Conservation (phyloP, 2,888 invertebrate genomes). For the Drosophila maculinotata region DNA sequence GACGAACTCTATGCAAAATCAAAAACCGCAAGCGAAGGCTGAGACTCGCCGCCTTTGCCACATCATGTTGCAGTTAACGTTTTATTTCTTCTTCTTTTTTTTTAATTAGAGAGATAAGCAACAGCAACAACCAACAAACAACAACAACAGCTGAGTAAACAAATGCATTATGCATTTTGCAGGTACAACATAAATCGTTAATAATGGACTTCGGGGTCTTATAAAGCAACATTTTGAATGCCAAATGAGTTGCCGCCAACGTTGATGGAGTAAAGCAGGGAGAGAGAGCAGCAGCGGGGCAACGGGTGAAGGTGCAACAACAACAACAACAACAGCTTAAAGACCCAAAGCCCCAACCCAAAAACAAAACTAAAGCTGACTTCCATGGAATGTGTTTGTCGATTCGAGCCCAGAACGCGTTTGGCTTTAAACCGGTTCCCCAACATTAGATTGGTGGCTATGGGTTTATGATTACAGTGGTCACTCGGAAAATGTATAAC, state of each 20-base stretch:
- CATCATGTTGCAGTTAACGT: constrained; percentile 23
- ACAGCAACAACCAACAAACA: not conserved
- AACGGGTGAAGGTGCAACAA: too few relatives aligned
- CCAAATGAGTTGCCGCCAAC: constrained; percentile 58
- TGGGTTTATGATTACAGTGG: constrained; percentile 37
- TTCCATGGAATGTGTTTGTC: constrained; percentile 59
- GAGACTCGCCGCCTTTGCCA: constrained; percentile 24
- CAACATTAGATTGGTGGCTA: constrained; percentile 52
- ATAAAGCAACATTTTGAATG: constrained; percentile 68
- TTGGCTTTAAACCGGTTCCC: constrained; percentile 55
- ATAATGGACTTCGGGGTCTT: constrained; percentile 49
- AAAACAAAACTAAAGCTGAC: constrained; percentile 35
- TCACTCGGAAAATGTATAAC: not conserved
- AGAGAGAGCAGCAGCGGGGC: not conserved
- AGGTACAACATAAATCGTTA: constrained; percentile 60
- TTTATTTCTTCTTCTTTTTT: constrained; percentile 11
- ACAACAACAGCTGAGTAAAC: constrained; percentile 13
- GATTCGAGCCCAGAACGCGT: constrained; percentile 53
- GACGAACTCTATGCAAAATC: constrained; percentile 45
- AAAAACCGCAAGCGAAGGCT: constrained; percentile 59
- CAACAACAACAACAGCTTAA: not conserved
- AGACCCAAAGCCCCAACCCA: constrained; percentile 19
- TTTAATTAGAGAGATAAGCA: constrained; percentile 24
- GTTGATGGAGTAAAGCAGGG: not conserved
- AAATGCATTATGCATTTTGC: constrained; percentile 66